Base-by-base conservation (phyloP, 1,140 invertebrate species). In the Diachasmimorpha longicaudata region DNA sequence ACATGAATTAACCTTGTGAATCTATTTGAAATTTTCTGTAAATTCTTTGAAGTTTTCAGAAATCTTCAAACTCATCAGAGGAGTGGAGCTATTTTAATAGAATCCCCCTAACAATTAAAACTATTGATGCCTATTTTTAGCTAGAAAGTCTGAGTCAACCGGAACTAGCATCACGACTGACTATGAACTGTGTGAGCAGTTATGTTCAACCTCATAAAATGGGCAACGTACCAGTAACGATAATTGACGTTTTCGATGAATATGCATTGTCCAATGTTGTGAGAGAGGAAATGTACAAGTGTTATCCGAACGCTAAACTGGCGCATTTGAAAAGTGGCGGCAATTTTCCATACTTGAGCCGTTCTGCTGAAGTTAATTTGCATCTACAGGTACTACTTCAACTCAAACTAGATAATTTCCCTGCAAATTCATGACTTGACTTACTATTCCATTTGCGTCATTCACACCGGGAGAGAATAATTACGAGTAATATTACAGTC, bases 161-260 rank as follows among this genome's bases (percentile, higher is more conserved):
- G 72, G 95, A 97, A 85, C 84, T 98, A 70, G 96, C 96, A 0
- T 97, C 96, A 31, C 90, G 96, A 80, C 86, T 98, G 48, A 97
- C 96, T 11, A 88, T 98, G 58, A 98, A 97, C 85, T 97, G 96
- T 85, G 91, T 93, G 73, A 94, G 92, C 79, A 93, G 91, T 79
- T 95, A 95, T 81, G 93, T 97, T 9, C 92, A 96, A 82, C 94
- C 95, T 42, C 93, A 95, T 73, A 92, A 93, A 83, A 86, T 96
- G 6, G 87, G 87, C 46, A 83, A 92, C 66, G 82, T 97, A 31
- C 91, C 93, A 25, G 91, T 97, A 0, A 97, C 96, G 4, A 93
- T 97, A 55, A 92, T 97, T 83, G 96, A 97, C 89, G 96, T 97
- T 0, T 97, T 96, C 91, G 96, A 98, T 90, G 93, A 96, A 77